These are phyloP conservation scores for Tholera decimalis DNA, from an alignment of 2,888 invertebrate genomes.

Conservation along the genomic window DNA sequence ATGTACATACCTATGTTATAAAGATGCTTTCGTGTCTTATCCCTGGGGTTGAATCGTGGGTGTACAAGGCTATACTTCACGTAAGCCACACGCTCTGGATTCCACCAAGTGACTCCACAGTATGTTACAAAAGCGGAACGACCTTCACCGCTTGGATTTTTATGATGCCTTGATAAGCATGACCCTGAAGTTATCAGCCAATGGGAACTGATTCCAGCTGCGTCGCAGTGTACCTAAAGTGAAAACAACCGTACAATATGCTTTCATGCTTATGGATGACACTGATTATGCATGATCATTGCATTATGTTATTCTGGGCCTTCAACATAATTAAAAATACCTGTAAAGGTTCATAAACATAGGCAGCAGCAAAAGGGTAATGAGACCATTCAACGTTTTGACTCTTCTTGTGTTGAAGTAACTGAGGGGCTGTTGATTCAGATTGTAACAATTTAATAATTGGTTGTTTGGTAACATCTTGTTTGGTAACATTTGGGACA, in stretches of 20 bases:
- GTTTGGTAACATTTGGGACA: conserved; percentile 14
- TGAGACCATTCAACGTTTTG: conserved; percentile 72
- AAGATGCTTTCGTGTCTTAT: conserved; percentile 72
- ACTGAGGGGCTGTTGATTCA: conserved; percentile 1
- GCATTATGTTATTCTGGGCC: not conserved
- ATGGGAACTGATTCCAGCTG: conserved; percentile 82
- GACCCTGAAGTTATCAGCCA: conserved; percentile 84
- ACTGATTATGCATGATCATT: not conserved
- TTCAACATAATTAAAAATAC: conserved; percentile 61
- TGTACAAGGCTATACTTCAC: conserved; percentile 82
- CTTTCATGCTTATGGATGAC: not conserved
- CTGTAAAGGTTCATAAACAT: conserved; percentile 83
- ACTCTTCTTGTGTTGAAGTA: conserved; percentile 26
- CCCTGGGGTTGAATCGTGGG: conserved; percentile 76
- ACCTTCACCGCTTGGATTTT: conserved; percentile 67
- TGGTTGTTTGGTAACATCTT: conserved; percentile 20
- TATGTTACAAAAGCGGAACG: conserved; percentile 83
- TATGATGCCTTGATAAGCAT: conserved; percentile 80
- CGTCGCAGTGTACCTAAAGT: conserved; percentile 83
- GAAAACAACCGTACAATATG: too few species aligned
- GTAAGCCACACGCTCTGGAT: conserved; percentile 79
- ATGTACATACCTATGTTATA: conserved; percentile 82
- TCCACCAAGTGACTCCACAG: conserved; percentile 81
- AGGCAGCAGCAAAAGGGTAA: conserved; percentile 82
- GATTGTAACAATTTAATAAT: conserved; percentile 11